These are phyloP conservation scores for Sebastes cheni DNA, from an alignment of 2,797 vertebrate genomes.

Conservation along the genomic window DNA sequence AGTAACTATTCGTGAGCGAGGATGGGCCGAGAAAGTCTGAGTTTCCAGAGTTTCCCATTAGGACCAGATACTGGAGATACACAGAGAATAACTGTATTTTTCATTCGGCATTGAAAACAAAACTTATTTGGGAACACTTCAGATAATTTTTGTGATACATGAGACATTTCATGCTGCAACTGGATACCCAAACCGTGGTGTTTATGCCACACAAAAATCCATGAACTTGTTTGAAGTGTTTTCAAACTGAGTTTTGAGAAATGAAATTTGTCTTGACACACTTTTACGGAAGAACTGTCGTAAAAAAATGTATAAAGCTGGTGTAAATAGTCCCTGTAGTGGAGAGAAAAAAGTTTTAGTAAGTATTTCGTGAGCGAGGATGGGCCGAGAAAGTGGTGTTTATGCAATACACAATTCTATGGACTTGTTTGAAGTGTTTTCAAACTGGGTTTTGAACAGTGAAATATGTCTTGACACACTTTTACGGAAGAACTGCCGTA, in stretches of 20 bases:
- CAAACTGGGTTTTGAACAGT: background rate
- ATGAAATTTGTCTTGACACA: background rate
- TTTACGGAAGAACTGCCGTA: slow-evolving; percentile 23
- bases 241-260: background rate
- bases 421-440: background rate
- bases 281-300: slow-evolving; percentile 22
- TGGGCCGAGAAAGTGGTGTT: slow-evolving; percentile 14
- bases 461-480: background rate
- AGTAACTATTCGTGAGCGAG: slow-evolving; percentile 3
- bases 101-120: background rate
- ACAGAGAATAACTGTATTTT: background rate
- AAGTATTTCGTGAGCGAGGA: slow-evolving; percentile 12
- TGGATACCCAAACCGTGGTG: background rate
- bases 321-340: slow-evolving; percentile 15
- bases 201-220: background rate
- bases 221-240: background rate
- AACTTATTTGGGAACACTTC: background rate
- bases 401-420: background rate
- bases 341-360: background rate
- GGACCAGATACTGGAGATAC: too few relatives aligned
- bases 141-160: background rate
- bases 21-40: slow-evolving; percentile 26
- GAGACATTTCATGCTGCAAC: background rate
- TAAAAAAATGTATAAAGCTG: slow-evolving; percentile 48
- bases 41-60: too few relatives aligned